These are phyloP conservation scores for Motacilla tschutschensis DNA, from an alignment of 2,113 vertebrate species.

Conservation along the genomic window DNA sequence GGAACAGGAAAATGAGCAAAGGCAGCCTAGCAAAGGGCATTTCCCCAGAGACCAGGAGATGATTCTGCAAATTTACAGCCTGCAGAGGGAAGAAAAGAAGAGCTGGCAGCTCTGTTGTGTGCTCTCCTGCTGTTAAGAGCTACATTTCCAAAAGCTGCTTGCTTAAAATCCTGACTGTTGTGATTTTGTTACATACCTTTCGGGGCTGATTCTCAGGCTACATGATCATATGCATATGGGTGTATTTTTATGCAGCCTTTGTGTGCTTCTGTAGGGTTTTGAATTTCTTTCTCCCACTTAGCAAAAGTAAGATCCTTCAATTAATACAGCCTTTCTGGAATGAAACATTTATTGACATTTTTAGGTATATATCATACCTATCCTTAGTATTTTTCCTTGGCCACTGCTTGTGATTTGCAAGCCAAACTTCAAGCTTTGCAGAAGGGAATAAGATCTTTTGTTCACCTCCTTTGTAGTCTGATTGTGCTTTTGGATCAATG, in stretches of 20 bases:
- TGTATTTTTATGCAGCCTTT: not conserved
- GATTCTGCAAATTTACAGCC: not conserved
- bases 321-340: not conserved
- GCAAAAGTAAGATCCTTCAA: not conserved
- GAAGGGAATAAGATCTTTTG: not conserved
- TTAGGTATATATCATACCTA: not conserved
- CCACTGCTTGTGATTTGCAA: not conserved
- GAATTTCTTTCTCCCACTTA: not conserved
- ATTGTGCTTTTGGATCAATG: not conserved
- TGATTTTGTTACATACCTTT: not conserved
- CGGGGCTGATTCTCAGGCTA: not conserved
- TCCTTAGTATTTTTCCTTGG: not conserved
- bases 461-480: not conserved
- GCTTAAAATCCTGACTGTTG: not conserved
- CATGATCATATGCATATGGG: not conserved
- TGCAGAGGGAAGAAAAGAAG: not conserved
- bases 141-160: not conserved
- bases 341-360: not conserved
- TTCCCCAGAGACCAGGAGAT: slow-evolving; percentile 22
- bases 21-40: slow-evolving; percentile 22
- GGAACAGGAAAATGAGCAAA: slow-evolving; percentile 35
- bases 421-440: not conserved
- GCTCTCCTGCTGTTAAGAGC: not conserved
- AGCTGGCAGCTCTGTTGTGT: not conserved
- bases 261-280: not conserved